Conservation (phyloP, 1,140 invertebrate genomes). For the Ceratitis capitata region DNA sequence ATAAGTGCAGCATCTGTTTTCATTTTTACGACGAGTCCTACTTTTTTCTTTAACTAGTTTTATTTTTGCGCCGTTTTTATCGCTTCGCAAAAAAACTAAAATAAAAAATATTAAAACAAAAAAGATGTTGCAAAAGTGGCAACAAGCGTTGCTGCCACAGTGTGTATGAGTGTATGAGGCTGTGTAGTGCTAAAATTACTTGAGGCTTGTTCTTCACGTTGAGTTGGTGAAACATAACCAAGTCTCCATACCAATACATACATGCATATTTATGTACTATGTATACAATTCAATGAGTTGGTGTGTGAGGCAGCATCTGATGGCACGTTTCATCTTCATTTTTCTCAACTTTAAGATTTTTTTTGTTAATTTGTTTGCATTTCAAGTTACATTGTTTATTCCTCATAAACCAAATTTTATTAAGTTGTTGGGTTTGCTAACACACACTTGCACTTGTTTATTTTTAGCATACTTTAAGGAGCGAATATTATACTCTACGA, state of each 20-base stretch:
- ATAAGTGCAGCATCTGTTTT: conserved; percentile 37
- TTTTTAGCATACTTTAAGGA: background rate
- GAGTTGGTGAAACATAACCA: background rate
- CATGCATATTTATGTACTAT: background rate
- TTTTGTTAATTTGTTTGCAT: background rate
- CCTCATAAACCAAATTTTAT: conserved; percentile 34
- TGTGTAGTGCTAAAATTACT: background rate
- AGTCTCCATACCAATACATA: background rate
- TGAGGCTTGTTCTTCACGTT: background rate
- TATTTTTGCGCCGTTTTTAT: background rate
- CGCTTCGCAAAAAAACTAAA: background rate
- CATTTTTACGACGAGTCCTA: background rate
- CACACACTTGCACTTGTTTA: background rate
- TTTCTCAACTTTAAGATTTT: background rate
- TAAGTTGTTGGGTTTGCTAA: background rate
- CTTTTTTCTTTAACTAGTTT: background rate
- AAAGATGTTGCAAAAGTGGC: background rate
- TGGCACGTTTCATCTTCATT: background rate
- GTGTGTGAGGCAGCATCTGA: background rate
- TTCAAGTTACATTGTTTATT: background rate
- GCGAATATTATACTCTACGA: no score
- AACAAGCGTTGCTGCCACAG: background rate
- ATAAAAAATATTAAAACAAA: no score
- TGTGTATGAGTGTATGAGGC: background rate
- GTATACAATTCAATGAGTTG: no score